A percentile compares a stretch with the other conserved stretches of the same genome.
phyloP scores from a whole-genome alignment of 2,888 invertebrate species.

The Prosopocoilus inquinatus region DNA sequence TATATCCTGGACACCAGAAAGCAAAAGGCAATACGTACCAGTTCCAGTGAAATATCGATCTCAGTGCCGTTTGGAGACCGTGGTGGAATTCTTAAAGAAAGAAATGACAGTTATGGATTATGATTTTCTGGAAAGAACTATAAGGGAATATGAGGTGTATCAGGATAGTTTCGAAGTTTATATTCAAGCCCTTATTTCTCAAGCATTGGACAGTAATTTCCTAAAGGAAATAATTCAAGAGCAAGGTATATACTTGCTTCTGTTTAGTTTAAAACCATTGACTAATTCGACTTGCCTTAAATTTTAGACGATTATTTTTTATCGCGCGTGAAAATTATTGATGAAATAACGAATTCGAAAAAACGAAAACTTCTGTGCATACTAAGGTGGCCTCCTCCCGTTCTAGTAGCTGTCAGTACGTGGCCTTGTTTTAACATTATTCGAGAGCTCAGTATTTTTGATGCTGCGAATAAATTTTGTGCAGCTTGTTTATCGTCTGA shows the following conservation, averaged over 20 bases:
- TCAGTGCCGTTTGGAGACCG: slow-evolving; percentile 73
- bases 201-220: slow-evolving; percentile 86
- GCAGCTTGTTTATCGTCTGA: slow-evolving; percentile 65
- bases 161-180: slow-evolving; percentile 90
- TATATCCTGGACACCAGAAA: slow-evolving; percentile 81
- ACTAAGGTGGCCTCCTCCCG: slow-evolving; percentile 61
- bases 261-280: slow-evolving; percentile 1
- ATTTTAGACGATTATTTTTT: slow-evolving; percentile 86
- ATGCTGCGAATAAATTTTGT: slow-evolving; percentile 61
- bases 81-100: slow-evolving; percentile 75
- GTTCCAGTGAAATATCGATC: slow-evolving; percentile 74
- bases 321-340: slow-evolving; percentile 80
- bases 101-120: slow-evolving; percentile 67
- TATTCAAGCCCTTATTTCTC: slow-evolving; percentile 86
- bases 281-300: background rate
- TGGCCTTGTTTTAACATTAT: slow-evolving; percentile 77
- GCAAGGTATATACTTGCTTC: slow-evolving; percentile 65
- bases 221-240: slow-evolving; percentile 86
- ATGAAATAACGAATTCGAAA: slow-evolving; percentile 76
- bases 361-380: slow-evolving; percentile 64
- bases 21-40: slow-evolving; percentile 75
- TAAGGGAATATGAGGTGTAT: slow-evolving; percentile 74
- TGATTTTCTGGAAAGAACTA: slow-evolving; percentile 70
- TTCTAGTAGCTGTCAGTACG: slow-evolving; percentile 66
- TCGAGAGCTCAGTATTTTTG: slow-evolving; percentile 53